Evolutionary conservation across 2,797 vertebrate genomes (phyloP), one percentile per base, ranked within the genome.

Genomic region (Lepilemur ruficaudatus): DNA sequence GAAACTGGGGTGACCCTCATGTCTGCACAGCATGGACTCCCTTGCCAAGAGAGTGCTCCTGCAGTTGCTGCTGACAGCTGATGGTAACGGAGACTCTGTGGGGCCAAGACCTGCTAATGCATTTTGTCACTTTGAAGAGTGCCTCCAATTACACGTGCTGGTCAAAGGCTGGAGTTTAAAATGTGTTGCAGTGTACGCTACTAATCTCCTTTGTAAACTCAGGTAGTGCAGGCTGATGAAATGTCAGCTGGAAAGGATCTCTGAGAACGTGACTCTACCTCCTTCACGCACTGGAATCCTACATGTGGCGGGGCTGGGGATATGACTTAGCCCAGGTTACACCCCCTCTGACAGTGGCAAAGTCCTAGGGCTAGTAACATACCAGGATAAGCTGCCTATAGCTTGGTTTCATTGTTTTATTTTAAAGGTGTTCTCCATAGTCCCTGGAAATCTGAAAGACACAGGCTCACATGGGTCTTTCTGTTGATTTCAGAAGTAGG

Each of bases 41-140:
- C 10, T 48, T 7, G n/a, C 55, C 43, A 52, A 80, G 59, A n/a
- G 4, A 90, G 55, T 41, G 32, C 32, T n/a, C 20, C 28, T 9
- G 43, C 7, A 15, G 89, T 35, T 14, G 1, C 76, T 52, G 70
- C 76, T 91, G 95, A 90, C 48, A 92, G 93, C 43, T 73, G 22
- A 59, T 81, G 52, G 86, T 41, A 83, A 95, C 70, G 41, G 30
- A 94, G 41, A 38, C 70, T 81, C 30, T 0, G 0, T 0, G 0
- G 75, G 96, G 91, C 91, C 59, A 65, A 91, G 93, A 89, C 94
- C 97, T 48, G 43, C 83, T 97, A 96, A 96, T 96, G 97, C 88
- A 85, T 96, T 93, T 95, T 96, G 95, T 97, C 91, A 84, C 70
- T 95, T 97, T 90, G 94, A 96, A 95, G 86, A 96, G 93, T 85